Conservation (phyloP, 2,888 invertebrate genomes). For the Pogonocherus hispidulus region DNA sequence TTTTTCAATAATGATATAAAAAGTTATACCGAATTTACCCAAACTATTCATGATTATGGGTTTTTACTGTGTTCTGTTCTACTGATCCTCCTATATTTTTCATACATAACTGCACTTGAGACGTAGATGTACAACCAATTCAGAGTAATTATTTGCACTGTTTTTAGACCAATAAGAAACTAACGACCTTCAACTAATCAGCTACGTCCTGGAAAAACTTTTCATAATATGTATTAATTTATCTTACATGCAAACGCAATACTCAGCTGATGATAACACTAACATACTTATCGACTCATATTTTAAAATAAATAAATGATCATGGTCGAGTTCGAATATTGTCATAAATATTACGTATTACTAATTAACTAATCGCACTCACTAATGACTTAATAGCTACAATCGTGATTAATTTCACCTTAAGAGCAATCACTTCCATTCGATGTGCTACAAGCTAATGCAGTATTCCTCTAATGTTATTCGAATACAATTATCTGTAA, state of each 20-base stretch:
- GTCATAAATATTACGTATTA: constrained; percentile 45
- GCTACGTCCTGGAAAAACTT: neutral
- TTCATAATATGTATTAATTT: constrained; percentile 9
- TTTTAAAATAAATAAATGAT: constrained; percentile 42
- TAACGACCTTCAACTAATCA: neutral
- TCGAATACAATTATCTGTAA: constrained; percentile 38
- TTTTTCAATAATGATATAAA: too few species aligned
- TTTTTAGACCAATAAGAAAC: too few species aligned
- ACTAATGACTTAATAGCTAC: constrained; percentile 48
- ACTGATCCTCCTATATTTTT: too few species aligned
- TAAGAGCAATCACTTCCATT: constrained; percentile 42
- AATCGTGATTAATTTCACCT: constrained; percentile 48
- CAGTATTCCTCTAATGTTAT: constrained; percentile 34
- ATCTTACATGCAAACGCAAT: constrained; percentile 4
- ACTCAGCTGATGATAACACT: constrained; percentile 11
- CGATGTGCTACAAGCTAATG: constrained; percentile 39
- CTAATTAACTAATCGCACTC: constrained; percentile 42
- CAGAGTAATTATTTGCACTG: too few species aligned
- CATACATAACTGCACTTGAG: too few species aligned
- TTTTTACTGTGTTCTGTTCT: too few species aligned
- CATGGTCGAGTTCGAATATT: constrained; percentile 37
- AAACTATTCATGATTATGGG: too few species aligned
- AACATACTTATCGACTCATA: constrained; percentile 25
- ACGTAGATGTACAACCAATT: too few species aligned
- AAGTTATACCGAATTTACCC: too few species aligned